Conservation (phyloP, 2,888 invertebrate genomes). For the Agrochola litura region DNA sequence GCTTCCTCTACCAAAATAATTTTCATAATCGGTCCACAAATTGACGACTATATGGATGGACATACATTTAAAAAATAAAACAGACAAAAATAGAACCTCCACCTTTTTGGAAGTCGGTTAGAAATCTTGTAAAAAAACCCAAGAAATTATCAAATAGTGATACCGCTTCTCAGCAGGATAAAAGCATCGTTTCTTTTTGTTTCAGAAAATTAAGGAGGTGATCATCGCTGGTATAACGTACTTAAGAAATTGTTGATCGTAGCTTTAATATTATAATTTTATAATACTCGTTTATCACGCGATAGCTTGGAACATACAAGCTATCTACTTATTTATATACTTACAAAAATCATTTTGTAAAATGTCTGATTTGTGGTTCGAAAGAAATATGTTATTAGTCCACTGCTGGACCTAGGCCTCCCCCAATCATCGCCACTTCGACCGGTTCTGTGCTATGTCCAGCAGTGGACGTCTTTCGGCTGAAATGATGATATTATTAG, state of each 20-base stretch:
- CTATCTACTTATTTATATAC: not conserved
- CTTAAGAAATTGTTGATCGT: slow-evolving; percentile 25
- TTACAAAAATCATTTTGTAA: slow-evolving; percentile 24
- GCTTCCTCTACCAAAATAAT: too few species aligned
- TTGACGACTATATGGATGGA: too few species aligned
- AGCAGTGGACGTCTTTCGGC: not conserved
- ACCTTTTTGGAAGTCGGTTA: too few species aligned
- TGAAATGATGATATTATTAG: not conserved
- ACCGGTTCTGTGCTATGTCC: not conserved
- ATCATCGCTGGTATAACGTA: slow-evolving; percentile 54
- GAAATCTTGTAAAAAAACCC: too few species aligned
- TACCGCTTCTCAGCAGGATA: not conserved
- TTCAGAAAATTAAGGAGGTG: slow-evolving; percentile 85
- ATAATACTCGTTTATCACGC: slow-evolving; percentile 13
- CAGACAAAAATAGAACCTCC: too few species aligned
- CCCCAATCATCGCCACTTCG: not conserved
- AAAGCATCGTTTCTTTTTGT: slow-evolving; percentile 50
- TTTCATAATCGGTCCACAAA: too few species aligned
- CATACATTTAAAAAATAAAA: too few species aligned
- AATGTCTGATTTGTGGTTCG: not conserved
- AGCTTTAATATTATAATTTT: slow-evolving; percentile 50
- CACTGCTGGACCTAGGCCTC: not conserved
- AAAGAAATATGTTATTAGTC: not conserved
- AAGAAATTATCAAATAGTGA: too few species aligned
- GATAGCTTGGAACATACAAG: not conserved